Conservation (phyloP, 23 tunicate genomes). For the Ciona savignyi region DNA sequence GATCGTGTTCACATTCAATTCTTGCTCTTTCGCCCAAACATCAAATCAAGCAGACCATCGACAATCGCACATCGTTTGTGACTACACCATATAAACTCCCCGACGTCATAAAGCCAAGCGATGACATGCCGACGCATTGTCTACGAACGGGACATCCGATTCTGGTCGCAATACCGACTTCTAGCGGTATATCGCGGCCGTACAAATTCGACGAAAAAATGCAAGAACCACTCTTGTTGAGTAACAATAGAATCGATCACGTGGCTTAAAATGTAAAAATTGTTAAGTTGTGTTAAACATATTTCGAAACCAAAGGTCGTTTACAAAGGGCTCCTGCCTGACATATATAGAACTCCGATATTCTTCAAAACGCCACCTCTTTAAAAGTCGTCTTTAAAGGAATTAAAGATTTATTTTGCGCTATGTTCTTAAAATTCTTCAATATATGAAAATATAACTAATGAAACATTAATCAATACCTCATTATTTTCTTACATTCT, state of each 20-base stretch:
- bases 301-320: too few relatives aligned
- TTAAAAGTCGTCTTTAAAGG: too few relatives aligned
- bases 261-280: too few relatives aligned
- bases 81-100: not conserved
- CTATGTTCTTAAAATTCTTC: too few relatives aligned
- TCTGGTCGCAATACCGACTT: not conserved
- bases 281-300: too few relatives aligned
- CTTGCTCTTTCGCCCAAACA: constrained; percentile 18
- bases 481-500: too few relatives aligned
- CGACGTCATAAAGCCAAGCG: not conserved
- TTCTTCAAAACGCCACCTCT: too few relatives aligned
- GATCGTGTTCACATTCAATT: constrained; percentile 37
- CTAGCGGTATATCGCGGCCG: not conserved
- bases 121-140: constrained; percentile 1
- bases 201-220: not conserved
- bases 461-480: too few relatives aligned
- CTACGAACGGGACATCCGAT: not conserved
- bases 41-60: not conserved
- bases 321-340: too few relatives aligned
- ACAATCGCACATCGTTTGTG: not conserved
- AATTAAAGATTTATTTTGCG: too few relatives aligned
- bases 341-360: too few relatives aligned
- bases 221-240: not conserved
- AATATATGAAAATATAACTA: too few relatives aligned
- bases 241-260: not conserved